Conservation (phyloP, 2,113 vertebrate species). For the Macquaria ambigua region DNA sequence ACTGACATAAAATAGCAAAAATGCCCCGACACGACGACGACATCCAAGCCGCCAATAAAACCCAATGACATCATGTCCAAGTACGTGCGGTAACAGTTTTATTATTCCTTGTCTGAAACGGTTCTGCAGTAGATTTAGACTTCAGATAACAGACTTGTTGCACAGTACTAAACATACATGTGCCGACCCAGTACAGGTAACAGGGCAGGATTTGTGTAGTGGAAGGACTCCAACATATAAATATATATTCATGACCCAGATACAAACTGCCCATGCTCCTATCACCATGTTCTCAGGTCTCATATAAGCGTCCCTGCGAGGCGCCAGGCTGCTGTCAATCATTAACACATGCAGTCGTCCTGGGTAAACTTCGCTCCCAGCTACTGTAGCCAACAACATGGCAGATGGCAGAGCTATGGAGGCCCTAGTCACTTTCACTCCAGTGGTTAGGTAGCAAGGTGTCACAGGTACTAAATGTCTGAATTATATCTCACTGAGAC, state of each 20-base stretch:
- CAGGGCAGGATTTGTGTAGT: constrained; percentile 28
- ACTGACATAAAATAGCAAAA: too few species aligned
- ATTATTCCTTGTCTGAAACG: not conserved
- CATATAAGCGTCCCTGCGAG: constrained; percentile 37
- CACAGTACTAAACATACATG: not conserved
- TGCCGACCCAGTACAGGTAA: not conserved
- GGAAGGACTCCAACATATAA: constrained; percentile 46
- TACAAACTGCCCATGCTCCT: constrained; percentile 7
- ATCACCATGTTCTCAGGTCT: constrained; percentile 60
- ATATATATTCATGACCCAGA: constrained; percentile 58
- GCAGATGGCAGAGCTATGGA: constrained; percentile 37
- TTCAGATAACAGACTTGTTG: not conserved
- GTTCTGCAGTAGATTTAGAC: not conserved
- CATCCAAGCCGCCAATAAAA: not conserved
- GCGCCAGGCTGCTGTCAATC: constrained; percentile 69
- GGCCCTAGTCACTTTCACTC: constrained; percentile 25
- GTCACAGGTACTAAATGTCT: constrained; percentile 21
- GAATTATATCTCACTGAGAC: not conserved
- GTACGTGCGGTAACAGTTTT: too few species aligned
- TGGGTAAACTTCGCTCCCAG: constrained; percentile 59
- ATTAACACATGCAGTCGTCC: constrained; percentile 48
- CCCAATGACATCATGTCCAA: not conserved
- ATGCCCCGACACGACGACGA: too few species aligned
- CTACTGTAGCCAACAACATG: constrained; percentile 20
- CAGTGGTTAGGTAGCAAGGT: not conserved